Evolutionary conservation across 2,888 invertebrate species (phyloP).

Genomic region (Syrphus vitripennis): DNA sequence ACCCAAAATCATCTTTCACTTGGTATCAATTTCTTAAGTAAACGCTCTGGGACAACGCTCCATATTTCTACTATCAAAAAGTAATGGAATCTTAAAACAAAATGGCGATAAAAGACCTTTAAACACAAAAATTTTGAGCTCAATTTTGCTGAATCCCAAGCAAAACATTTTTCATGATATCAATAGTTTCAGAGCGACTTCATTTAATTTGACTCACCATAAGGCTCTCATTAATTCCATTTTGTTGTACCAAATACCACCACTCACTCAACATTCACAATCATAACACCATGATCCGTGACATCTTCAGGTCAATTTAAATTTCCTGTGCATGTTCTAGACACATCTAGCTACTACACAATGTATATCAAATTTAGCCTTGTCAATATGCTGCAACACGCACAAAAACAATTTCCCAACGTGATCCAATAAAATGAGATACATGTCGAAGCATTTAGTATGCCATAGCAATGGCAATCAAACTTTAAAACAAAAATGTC

Average conservation of each 20-base stretch:
- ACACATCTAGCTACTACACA: not conserved
- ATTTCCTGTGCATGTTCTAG: not conserved
- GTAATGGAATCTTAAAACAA: too few species aligned
- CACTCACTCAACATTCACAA: too few species aligned
- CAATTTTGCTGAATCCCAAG: too few species aligned
- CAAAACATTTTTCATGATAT: too few species aligned
- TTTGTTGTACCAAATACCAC: not conserved
- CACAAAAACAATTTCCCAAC: not conserved
- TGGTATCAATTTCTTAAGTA: too few species aligned
- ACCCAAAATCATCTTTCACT: too few species aligned
- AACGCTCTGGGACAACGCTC: too few species aligned
- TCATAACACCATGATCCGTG: not conserved
- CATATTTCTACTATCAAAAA: too few species aligned
- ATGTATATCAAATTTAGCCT: not conserved
- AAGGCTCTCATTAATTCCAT: not conserved
- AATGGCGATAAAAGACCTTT: too few species aligned
- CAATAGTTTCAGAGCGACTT: too few species aligned
- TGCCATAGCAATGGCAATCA: not conserved
- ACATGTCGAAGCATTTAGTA: constrained; percentile 8
- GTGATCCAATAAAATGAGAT: not conserved
- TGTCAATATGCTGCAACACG: not conserved
- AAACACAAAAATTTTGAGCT: too few species aligned
- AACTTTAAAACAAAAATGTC: constrained; percentile 27
- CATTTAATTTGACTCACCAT: too few species aligned
- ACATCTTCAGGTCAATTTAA: not conserved